Evolutionary conservation across 1,140 invertebrate genomes (phyloP).

Genomic region (Zaprionus ornatus): DNA sequence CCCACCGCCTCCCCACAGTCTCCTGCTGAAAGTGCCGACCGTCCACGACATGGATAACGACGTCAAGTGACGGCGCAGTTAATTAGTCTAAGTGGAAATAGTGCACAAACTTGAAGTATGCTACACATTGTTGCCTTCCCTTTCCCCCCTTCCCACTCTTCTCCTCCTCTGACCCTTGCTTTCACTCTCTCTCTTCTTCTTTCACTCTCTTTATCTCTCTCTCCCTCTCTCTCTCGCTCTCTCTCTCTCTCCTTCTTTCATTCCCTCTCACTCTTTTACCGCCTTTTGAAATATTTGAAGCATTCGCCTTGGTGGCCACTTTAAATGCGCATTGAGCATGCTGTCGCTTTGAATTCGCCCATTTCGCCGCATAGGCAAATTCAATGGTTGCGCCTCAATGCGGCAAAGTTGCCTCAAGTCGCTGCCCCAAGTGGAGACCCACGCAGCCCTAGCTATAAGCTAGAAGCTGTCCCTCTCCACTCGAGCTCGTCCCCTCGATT

Average conservation of each 20-base stretch:
- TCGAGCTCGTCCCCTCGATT: not conserved
- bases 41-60: slow-evolving; percentile 44
- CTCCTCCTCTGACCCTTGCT: slow-evolving; percentile 15
- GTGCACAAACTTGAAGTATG: slow-evolving; percentile 72
- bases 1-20: not conserved
- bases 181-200: slow-evolving; percentile 42
- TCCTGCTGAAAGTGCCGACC: not conserved
- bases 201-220: slow-evolving; percentile 7
- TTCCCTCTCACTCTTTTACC: slow-evolving; percentile 1
- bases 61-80: slow-evolving; percentile 75
- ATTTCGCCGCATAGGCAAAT: slow-evolving; percentile 14
- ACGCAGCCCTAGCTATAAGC: not conserved
- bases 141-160: slow-evolving; percentile 1
- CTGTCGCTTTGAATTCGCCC: slow-evolving; percentile 30
- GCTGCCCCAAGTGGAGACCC: not conserved
- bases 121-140: slow-evolving; percentile 56
- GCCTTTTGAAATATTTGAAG: slow-evolving; percentile 21
- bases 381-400: slow-evolving; percentile 1
- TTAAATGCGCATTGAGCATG: slow-evolving; percentile 63
- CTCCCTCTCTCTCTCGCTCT: not conserved
- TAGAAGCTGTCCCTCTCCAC: not conserved
- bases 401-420: not conserved
- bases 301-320: slow-evolving; percentile 49
- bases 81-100: slow-evolving; percentile 81
- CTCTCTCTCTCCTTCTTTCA: not conserved